Conservation (phyloP, 2,797 vertebrate genomes). For the Crotalus adamanteus region DNA sequence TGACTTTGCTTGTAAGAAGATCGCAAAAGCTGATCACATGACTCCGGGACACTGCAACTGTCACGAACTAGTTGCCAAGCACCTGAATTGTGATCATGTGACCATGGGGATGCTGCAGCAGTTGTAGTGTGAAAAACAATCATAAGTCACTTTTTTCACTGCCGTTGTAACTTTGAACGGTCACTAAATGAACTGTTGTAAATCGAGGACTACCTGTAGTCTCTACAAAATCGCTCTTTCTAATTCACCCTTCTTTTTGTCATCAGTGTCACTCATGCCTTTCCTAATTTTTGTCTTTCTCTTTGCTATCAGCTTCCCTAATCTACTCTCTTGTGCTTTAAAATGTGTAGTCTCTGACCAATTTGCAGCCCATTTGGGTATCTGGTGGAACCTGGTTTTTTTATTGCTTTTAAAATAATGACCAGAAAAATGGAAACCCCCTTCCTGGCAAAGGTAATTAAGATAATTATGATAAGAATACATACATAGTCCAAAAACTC, state of each 20-base stretch:
- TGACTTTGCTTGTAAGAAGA: no score
- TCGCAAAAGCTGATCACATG: background rate
- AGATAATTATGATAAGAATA: background rate
- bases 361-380: background rate
- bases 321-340: background rate
- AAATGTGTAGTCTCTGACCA: background rate
- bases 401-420: no score
- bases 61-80: background rate
- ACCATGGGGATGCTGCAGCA: background rate
- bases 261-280: background rate
- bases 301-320: background rate
- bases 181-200: background rate
- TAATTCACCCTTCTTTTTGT: background rate
- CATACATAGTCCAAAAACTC: no score
- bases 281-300: background rate
- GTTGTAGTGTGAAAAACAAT: background rate
- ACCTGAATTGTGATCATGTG: background rate
- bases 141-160: background rate
- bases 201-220: background rate
- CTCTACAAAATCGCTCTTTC: background rate
- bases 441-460: background rate
- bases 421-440: no score
- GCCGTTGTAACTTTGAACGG: background rate
- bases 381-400: background rate
- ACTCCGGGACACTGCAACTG: background rate